Conservation (phyloP, 2,888 invertebrate species). For the Dendrolimus pini region DNA sequence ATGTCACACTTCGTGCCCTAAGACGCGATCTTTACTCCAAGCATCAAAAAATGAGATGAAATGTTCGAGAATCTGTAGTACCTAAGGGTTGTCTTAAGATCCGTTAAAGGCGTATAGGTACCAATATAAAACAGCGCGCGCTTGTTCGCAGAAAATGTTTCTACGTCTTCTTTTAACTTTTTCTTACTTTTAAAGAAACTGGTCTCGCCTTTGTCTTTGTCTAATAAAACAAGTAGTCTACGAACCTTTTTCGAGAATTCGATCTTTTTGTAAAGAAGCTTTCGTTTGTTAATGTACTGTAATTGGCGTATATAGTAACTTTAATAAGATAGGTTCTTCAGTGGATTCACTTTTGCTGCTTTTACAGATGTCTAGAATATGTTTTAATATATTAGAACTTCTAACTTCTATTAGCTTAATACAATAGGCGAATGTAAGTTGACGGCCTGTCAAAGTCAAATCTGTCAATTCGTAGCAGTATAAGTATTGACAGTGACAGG, state of each 20-base stretch:
- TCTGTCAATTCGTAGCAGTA: no score
- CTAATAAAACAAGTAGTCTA: constrained; percentile 11
- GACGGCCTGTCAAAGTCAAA: no score
- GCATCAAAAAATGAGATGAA: no score
- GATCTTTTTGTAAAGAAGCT: background rate
- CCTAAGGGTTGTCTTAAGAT: background rate
- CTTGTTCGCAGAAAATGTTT: background rate
- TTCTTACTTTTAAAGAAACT: constrained; percentile 16
- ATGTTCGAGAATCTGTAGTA: background rate
- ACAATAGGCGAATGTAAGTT: no score
- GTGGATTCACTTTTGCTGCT: background rate
- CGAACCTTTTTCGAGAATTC: constrained; percentile 1
- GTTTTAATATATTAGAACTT: background rate
- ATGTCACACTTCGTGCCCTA: no score
- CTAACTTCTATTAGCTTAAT: no score
- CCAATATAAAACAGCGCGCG: background rate
- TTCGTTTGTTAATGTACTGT: constrained; percentile 1
- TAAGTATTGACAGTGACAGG: no score
- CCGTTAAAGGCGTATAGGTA: background rate
- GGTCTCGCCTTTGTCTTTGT: constrained; percentile 11
- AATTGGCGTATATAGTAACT: background rate
- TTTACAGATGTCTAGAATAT: background rate
- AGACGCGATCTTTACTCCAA: no score
- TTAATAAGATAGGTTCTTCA: background rate
- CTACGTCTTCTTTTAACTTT: constrained; percentile 13